Evolutionary conservation across 2,113 vertebrate species (phyloP).

Genomic region (Cynoglossus semilaevis): DNA sequence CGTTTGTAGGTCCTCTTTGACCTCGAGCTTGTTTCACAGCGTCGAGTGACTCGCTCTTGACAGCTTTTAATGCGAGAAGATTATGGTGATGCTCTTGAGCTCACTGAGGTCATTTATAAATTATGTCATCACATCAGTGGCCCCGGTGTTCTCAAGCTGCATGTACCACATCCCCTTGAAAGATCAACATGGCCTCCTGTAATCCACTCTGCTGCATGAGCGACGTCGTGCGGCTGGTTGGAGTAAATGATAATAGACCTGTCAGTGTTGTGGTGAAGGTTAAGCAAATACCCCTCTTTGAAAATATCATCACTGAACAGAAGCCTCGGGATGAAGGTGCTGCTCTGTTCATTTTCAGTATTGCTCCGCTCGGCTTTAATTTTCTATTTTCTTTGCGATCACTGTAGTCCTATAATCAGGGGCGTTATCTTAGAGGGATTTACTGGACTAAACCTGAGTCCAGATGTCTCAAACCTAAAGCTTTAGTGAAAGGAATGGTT

Average conservation of each 20-base stretch:
- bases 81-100: conserved; percentile 55
- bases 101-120: conserved; percentile 57
- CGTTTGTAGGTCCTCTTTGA: background rate
- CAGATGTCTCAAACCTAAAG: no score
- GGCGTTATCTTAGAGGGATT: no score
- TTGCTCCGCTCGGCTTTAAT: no score
- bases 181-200: conserved; percentile 73
- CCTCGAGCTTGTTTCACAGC: conserved; percentile 1
- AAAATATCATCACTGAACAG: no score
- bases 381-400: no score
- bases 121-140: conserved; percentile 61
- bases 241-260: conserved; percentile 1
- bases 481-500: no score
- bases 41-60: conserved; percentile 13
- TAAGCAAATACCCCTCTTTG: background rate
- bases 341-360: no score
- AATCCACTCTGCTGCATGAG: conserved; percentile 52
- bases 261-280: background rate
- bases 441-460: no score
- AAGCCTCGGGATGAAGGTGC: no score
- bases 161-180: conserved; percentile 53
- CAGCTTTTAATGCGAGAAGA: conserved; percentile 33
- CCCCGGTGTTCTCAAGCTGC: conserved; percentile 40
- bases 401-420: no score
- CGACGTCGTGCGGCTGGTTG: conserved; percentile 54